These are phyloP conservation scores for Bovichtus diacanthus DNA, from an alignment of 2,797 vertebrate species.

Conservation along the genomic window DNA sequence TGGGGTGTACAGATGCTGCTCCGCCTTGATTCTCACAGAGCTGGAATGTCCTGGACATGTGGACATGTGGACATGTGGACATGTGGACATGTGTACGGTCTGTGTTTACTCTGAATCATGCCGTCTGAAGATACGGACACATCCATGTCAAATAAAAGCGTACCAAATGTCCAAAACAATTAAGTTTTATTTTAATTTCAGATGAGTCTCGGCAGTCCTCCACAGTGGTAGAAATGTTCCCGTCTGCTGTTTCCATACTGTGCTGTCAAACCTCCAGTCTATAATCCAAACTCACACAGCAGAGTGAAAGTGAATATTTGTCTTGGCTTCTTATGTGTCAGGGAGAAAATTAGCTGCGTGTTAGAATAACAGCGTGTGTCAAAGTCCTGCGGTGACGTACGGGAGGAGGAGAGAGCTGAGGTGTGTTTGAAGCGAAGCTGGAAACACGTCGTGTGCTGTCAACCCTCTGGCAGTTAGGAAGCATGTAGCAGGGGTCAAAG, in stretches of 20 bases:
- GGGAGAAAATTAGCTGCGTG: conserved; percentile 75
- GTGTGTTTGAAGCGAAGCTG: conserved; percentile 36
- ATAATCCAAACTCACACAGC: conserved; percentile 68
- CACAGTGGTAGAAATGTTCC: conserved; percentile 31
- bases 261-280: conserved; percentile 53
- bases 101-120: conserved; percentile 33
- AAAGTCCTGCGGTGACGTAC: conserved; percentile 54
- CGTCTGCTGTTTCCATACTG: conserved; percentile 64
- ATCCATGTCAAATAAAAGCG: conserved; percentile 38
- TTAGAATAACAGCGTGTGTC: conserved; percentile 71
- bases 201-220: conserved; percentile 19
- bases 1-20: conserved; percentile 46
- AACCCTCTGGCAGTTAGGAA: conserved; percentile 37
- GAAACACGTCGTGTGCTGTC: conserved; percentile 47
- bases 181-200: conserved; percentile 4
- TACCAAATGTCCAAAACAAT: conserved; percentile 32
- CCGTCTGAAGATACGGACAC: conserved; percentile 15
- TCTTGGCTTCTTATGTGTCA: conserved; percentile 74
- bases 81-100: conserved; percentile 41
- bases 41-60: conserved; percentile 49
- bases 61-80: too few relatives aligned
- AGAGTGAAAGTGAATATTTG: conserved; percentile 75
- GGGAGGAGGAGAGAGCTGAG: conserved; percentile 38
- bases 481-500: conserved; percentile 41
- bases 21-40: conserved; percentile 31